These are phyloP conservation scores for Marcusenius ussheri DNA, from an alignment of 2,113 vertebrate genomes.

Conservation along the genomic window DNA sequence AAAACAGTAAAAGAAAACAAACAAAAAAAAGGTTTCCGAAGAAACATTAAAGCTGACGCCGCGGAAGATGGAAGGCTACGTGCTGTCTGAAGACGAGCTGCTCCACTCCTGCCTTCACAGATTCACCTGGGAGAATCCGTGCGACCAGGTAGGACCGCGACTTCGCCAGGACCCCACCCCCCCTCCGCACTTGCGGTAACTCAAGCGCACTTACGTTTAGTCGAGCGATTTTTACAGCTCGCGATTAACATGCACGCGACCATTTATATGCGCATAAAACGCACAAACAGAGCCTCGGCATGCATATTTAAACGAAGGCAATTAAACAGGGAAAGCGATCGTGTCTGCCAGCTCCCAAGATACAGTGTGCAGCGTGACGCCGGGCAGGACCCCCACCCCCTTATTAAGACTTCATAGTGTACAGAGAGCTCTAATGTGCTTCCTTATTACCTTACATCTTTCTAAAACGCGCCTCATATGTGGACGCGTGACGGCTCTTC, in stretches of 20 bases:
- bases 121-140: conserved; percentile 86
- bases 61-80: conserved; percentile 79
- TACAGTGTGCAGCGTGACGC: conserved; percentile 1
- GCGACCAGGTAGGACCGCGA: conserved; percentile 76
- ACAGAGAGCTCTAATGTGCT: background rate
- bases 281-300: background rate
- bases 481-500: background rate
- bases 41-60: conserved; percentile 22
- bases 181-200: background rate
- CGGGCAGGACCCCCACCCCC: background rate
- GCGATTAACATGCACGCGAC: background rate
- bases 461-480: background rate
- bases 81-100: conserved; percentile 78
- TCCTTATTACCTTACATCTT: background rate
- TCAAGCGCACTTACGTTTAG: background rate
- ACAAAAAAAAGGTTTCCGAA: conserved; percentile 12
- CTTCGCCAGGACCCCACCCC: background rate
- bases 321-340: background rate
- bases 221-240: background rate
- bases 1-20: background rate
- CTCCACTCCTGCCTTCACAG: conserved; percentile 80
- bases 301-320: conserved; percentile 9
- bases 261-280: background rate
- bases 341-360: background rate
- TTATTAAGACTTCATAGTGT: background rate